Evolutionary conservation across 2,113 vertebrate genomes (phyloP), one percentile per base, ranked within the genome.

Genomic region (Scartelaos histophorus): DNA sequence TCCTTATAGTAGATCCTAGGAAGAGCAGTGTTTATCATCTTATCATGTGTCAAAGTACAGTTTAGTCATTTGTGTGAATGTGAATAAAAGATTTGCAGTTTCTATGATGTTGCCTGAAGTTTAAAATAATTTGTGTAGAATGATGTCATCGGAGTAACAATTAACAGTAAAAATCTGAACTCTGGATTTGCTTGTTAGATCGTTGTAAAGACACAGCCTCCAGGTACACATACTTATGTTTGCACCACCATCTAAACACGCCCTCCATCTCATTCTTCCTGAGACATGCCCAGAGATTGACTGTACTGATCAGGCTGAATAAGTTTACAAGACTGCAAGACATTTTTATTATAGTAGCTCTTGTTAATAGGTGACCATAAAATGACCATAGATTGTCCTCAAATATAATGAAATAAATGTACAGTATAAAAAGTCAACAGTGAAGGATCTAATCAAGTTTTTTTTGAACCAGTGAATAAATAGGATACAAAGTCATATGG

Each of bases 1-100:
- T 25, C 57, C 58, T 34, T 34, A 29, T 7, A 34, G n/a, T 13
- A 65, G 29, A 1, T 12, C n/a, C 1, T 29, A 61, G 17, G 77
- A 57, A 71, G 17, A 19, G 25, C 2, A 1, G 2, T 3, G 12
- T 46, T 43, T n/a, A 9, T 43, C 10, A 17, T 78, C 74, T 88
- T 82, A 87, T 85, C 84, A 75, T 67, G 70, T 73, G 57, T 85
- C 78, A 86, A 86, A 88, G 85, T 92, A 46, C 83, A 74, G 11
- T 43, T 69, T 65, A 70, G 70, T 69, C 65, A 64, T 64, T 12
- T 12, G 34, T 9, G 17, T 10, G 22, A 25, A 58, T 58, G 56
- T 25, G 22, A 58, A 22, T 25, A 58, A 25, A 58, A 60, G 22
- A 25, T 62, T 17, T 19, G 12, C 56, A 58, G 29, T 35, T 62